These are phyloP conservation scores for Phyllotis vaccarum DNA, from an alignment of 2,797 vertebrate species.

Conservation along the genomic window DNA sequence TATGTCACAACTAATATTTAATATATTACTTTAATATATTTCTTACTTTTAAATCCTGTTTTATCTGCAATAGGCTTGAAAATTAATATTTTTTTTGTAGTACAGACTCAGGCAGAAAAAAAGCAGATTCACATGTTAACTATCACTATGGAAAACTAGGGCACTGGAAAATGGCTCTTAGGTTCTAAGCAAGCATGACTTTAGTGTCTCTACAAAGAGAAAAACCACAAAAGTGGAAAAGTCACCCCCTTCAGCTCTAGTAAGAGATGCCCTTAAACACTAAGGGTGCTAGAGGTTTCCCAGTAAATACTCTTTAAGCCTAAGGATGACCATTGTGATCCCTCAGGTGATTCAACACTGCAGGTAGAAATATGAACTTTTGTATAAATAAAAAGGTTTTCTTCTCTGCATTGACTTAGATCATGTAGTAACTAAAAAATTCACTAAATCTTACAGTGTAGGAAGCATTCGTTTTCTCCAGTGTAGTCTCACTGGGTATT, in stretches of 20 bases:
- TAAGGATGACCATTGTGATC: background rate
- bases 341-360: background rate
- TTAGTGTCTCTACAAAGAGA: background rate
- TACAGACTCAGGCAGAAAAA: background rate
- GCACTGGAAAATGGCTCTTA: background rate
- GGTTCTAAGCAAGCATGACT: background rate
- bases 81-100: background rate
- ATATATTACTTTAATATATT: background rate
- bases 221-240: background rate
- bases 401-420: background rate
- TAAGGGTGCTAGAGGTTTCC: background rate
- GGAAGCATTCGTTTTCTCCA: background rate
- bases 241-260: background rate
- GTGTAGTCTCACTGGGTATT: background rate
- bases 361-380: background rate
- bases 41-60: background rate
- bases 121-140: background rate
- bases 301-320: background rate
- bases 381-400: background rate
- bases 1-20: background rate
- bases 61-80: background rate
- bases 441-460: background rate
- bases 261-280: background rate
- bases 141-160: background rate
- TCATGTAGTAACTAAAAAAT: background rate